Evolutionary conservation across 2,113 vertebrate genomes (phyloP).

Genomic region (Thryonomys swinderianus): DNA sequence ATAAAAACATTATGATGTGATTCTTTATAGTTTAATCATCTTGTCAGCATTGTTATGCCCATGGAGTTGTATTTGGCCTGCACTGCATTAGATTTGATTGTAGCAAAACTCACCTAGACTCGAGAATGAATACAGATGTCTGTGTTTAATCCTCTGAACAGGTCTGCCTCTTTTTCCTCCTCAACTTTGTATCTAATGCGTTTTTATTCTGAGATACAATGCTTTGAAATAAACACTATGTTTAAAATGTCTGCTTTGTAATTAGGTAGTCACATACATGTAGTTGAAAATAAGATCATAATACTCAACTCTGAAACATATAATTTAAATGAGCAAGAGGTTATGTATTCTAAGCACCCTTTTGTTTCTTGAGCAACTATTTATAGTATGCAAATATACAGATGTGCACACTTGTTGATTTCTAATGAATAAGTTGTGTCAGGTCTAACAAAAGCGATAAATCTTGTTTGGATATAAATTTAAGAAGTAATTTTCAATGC

Average conservation of each 20-base stretch:
- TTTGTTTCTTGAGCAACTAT: constrained; percentile 83
- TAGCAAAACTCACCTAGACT: constrained; percentile 43
- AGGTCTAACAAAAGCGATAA: constrained; percentile 71
- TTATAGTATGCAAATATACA: constrained; percentile 86
- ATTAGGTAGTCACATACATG: constrained; percentile 85
- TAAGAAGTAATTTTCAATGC: constrained; percentile 65
- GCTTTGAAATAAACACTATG: constrained; percentile 73
- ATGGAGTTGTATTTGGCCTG: not conserved
- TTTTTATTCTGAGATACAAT: constrained; percentile 77
- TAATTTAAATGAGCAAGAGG: constrained; percentile 83
- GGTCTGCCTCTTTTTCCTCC: constrained; percentile 14
- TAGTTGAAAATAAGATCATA: constrained; percentile 84
- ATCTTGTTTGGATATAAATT: constrained; percentile 75
- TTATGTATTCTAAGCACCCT: constrained; percentile 78
- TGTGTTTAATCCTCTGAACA: not conserved
- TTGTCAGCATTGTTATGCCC: not conserved
- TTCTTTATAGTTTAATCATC: not conserved
- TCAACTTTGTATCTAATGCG: constrained; percentile 59
- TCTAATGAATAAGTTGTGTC: constrained; percentile 78
- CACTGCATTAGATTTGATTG: not conserved
- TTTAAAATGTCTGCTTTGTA: constrained; percentile 82
- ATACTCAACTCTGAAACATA: constrained; percentile 78
- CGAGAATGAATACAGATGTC: constrained; percentile 10
- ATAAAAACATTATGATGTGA: not conserved
- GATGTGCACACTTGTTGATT: constrained; percentile 80